A percentile compares a stretch with the other conserved stretches of the same genome.
Conservation (phyloP, 1,140 invertebrate genomes). For the Ceratitis capitata region DNA sequence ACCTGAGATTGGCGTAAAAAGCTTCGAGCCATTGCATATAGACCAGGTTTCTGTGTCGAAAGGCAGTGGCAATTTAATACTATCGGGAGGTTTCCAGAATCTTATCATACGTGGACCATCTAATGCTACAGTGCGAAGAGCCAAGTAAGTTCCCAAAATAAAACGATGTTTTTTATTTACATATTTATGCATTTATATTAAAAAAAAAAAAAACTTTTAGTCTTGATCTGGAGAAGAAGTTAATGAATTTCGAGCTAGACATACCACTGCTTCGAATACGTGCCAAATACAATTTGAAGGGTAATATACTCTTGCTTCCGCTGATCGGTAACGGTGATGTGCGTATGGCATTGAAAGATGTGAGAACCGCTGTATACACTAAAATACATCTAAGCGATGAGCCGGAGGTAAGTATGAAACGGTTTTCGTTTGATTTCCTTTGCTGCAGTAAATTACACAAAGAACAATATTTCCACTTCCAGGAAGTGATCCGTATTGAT, state of each 20-base stretch:
- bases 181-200: neutral
- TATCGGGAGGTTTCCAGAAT: constrained; percentile 66
- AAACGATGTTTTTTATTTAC: neutral
- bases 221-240: constrained; percentile 65
- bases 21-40: constrained; percentile 67
- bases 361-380: constrained; percentile 68
- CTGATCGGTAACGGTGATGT: constrained; percentile 68
- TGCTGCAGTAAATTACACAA: neutral
- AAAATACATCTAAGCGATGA: constrained; percentile 65
- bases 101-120: constrained; percentile 67
- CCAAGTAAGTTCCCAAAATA: constrained; percentile 49
- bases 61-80: constrained; percentile 65
- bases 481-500: constrained; percentile 67
- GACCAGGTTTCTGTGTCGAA: constrained; percentile 66
- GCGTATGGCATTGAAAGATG: constrained; percentile 66
- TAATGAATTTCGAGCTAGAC: constrained; percentile 67
- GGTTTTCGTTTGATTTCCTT: too few relatives aligned
- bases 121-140: constrained; percentile 63
- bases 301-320: constrained; percentile 70
- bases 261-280: constrained; percentile 68
- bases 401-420: constrained; percentile 50
- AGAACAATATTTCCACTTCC: neutral
- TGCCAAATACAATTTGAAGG: constrained; percentile 70
- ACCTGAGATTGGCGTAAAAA: constrained; percentile 66
- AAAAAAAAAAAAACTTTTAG: constrained; percentile 47